Evolutionary conservation across 2,113 vertebrate species (phyloP), one percentile per base, ranked within the genome.

Genomic region (Meriones unguiculatus): DNA sequence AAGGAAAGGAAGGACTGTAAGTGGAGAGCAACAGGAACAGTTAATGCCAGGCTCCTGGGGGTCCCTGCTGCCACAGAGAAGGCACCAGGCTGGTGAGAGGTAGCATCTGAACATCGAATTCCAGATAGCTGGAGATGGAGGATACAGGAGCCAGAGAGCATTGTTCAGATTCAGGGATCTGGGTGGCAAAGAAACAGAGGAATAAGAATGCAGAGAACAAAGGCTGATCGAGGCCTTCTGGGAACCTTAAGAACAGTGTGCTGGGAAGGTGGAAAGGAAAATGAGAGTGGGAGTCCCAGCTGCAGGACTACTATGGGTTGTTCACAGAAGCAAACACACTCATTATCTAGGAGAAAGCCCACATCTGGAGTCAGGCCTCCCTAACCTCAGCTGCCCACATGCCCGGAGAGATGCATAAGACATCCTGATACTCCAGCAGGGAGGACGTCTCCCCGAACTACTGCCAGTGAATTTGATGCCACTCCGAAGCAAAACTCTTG

Each of bases 221-320:
- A 46, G 54, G 41, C 11, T 24, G 50, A 57, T 18, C 9, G 92
- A 59, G 38, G 10, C 17, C 72, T 62, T 52, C 25, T 35, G 62
- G 46, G 12, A 32, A 87, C 22, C 20, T 10, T 24, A 41, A 41
- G 54, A n/a, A 8, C 78, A 17, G 57, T 0, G 0, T 32, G 67
- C 6, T 5, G 38, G 54, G 72, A 65, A 64, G 59, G 73, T 13
- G 3, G 8, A 1, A 30, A 11, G 46, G 20, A 59, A 46, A n/a
- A 30, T 25, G 20, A 54, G 35, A 69, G 59, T 24, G 35, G 32
- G 13, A 76, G 15, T 38, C 70, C 52, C 2, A 1, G 38, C 59
- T 46, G 3, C 28, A 46, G 10, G 4, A 1, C 17, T 70, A 32
- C 52, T 14, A 3, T 2, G 20, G 15, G 7, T 30, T 30, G 7